A percentile compares a stretch with the other conserved stretches of the same genome.
Conservation (phyloP, 2,888 invertebrate species). For the Callyntrura sp. region DNA sequence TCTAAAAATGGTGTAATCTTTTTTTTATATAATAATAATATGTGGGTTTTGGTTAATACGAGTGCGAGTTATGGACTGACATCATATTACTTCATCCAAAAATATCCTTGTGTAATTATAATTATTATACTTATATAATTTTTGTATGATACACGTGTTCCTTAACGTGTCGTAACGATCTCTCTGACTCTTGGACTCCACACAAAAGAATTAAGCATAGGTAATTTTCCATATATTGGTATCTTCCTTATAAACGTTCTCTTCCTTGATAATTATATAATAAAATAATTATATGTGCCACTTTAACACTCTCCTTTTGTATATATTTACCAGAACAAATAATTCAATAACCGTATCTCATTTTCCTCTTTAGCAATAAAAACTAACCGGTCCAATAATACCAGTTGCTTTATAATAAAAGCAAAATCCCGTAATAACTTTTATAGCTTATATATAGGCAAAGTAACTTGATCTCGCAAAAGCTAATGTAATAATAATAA, state of each 20-base stretch:
- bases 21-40: too few species aligned
- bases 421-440: not conserved
- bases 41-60: too few species aligned
- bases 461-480: too few species aligned
- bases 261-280: conserved; percentile 49
- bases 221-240: conserved; percentile 74
- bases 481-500: too few species aligned
- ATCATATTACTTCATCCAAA: not conserved
- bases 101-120: conserved; percentile 59
- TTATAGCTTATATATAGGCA: conserved; percentile 22
- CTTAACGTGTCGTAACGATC: conserved; percentile 69
- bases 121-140: conserved; percentile 68
- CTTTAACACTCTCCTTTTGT: conserved; percentile 9
- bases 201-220: conserved; percentile 79
- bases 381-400: too few species aligned
- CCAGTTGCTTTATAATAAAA: too few species aligned
- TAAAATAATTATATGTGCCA: conserved; percentile 16
- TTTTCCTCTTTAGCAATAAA: not conserved
- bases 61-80: too few species aligned
- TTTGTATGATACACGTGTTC: conserved; percentile 76
- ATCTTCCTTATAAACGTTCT: conserved; percentile 54
- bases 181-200: conserved; percentile 68
- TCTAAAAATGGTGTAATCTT: not conserved
- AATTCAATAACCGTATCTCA: not conserved
- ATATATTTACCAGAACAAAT: not conserved